A percentile compares a stretch with the other conserved stretches of the same genome.
phyloP scores from a whole-genome alignment of 1,140 invertebrate species.

The Atta texana region DNA sequence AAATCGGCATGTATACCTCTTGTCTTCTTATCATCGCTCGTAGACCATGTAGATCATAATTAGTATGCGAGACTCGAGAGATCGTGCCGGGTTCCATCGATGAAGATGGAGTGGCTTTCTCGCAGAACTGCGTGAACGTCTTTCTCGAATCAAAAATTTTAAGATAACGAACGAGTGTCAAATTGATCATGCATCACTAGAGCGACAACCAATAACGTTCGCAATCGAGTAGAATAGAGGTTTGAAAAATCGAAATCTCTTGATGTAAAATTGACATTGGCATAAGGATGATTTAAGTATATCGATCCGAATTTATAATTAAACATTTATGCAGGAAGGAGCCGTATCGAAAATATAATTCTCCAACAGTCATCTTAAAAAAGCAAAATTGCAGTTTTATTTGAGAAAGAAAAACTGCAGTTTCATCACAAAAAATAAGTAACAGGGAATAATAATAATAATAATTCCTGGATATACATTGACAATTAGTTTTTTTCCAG shows the following conservation, averaged over 20 bases:
- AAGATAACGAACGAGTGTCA: neutral
- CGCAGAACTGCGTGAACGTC: neutral
- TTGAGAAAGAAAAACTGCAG: neutral
- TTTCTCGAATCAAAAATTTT: constrained; percentile 15
- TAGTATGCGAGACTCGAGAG: constrained; percentile 26
- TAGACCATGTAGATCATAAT: constrained; percentile 39
- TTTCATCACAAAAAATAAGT: neutral
- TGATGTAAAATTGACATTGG: neutral
- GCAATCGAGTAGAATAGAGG: neutral
- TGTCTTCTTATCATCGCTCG: neutral
- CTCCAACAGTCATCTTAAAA: neutral
- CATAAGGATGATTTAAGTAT: neutral
- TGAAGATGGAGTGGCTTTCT: constrained; percentile 4
- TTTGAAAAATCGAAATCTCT: neutral
- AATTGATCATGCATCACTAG: neutral
- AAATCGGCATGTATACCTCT: neutral
- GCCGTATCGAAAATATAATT: neutral
- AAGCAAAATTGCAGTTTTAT: too few relatives aligned
- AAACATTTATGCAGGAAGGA: constrained; percentile 8
- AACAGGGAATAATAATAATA: neutral
- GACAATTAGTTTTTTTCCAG: neutral
- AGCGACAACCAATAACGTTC: neutral
- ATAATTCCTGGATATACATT: too few relatives aligned
- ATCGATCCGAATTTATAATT: neutral
- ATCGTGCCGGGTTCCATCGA: neutral